Conservation (phyloP, 1,140 invertebrate species). For the Parasteatoda tepidariorum region DNA sequence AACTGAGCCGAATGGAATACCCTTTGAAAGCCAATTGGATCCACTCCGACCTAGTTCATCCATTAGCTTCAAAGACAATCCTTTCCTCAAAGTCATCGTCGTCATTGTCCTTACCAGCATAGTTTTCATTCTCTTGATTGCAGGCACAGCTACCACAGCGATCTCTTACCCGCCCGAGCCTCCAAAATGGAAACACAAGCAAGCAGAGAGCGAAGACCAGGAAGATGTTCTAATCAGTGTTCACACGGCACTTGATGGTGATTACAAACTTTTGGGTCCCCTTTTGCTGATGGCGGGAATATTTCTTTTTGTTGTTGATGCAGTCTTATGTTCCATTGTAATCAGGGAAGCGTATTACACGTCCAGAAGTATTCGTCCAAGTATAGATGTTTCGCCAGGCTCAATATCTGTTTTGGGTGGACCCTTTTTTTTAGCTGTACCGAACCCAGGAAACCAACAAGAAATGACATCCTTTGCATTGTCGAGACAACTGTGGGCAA, state of each 20-base stretch:
- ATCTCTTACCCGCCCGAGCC: slow-evolving; percentile 38
- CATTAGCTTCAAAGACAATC: neutral
- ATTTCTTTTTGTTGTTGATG: slow-evolving; percentile 19
- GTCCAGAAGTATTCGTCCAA: neutral
- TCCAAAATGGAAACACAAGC: neutral
- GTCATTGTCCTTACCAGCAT: slow-evolving; percentile 7
- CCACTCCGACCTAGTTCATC: neutral
- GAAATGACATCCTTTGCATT: slow-evolving; percentile 2
- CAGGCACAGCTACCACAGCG: slow-evolving; percentile 40
- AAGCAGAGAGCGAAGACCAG: neutral
- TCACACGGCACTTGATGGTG: slow-evolving; percentile 29
- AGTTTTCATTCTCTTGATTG: slow-evolving; percentile 29
- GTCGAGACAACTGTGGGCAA: neutral
- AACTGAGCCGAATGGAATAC: neutral
- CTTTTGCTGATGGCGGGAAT: slow-evolving; percentile 24
- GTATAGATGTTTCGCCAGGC: neutral
- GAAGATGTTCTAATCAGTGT: neutral
- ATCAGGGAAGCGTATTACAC: slow-evolving; percentile 16
- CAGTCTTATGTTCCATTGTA: slow-evolving; percentile 4
- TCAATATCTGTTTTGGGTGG: slow-evolving; percentile 32
- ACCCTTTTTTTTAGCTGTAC: slow-evolving; percentile 36
- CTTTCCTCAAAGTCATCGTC: slow-evolving; percentile 7
- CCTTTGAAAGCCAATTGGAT: slow-evolving; percentile 4
- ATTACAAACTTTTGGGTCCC: slow-evolving; percentile 44
- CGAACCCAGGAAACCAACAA: neutral